phyloP scores from a whole-genome alignment of 2,113 vertebrate genomes.

The Phrynosoma platyrhinos region DNA sequence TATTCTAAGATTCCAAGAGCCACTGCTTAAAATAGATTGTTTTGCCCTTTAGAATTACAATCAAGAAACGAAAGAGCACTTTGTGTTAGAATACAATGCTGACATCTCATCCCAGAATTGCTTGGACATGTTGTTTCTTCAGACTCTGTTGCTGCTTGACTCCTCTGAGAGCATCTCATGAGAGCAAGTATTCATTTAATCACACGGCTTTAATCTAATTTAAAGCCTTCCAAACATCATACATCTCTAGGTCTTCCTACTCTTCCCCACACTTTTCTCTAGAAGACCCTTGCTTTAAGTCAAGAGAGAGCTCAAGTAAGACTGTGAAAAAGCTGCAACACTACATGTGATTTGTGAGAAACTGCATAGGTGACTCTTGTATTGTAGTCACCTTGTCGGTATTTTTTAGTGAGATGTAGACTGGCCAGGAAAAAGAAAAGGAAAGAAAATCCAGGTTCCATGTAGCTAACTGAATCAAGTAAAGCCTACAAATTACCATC shows the following conservation, averaged over 20 bases:
- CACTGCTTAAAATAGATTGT: slow-evolving; percentile 22
- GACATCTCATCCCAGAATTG: neutral
- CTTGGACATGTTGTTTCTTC: neutral
- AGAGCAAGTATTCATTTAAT: neutral
- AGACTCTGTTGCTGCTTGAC: neutral
- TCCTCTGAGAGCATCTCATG: slow-evolving; percentile 7
- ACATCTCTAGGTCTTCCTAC: neutral
- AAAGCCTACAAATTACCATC: neutral
- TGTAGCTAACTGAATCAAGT: neutral
- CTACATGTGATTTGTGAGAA: neutral
- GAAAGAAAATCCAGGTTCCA: neutral
- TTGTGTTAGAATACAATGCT: slow-evolving; percentile 31
- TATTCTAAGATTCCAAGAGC: slow-evolving; percentile 30
- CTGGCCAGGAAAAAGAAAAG: neutral
- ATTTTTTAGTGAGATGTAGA: too few species aligned
- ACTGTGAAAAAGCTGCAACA: neutral
- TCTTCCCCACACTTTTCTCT: too few species aligned
- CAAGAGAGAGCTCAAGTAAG: neutral
- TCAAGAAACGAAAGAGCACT: slow-evolving; percentile 38
- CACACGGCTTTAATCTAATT: neutral
- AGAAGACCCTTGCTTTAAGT: neutral
- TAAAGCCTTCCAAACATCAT: slow-evolving; percentile 13
- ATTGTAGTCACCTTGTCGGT: too few species aligned
- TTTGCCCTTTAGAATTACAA: slow-evolving; percentile 32
- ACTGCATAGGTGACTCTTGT: neutral